Base-by-base conservation (phyloP, 1,140 invertebrate species). In the Procambarus virginalis region DNA sequence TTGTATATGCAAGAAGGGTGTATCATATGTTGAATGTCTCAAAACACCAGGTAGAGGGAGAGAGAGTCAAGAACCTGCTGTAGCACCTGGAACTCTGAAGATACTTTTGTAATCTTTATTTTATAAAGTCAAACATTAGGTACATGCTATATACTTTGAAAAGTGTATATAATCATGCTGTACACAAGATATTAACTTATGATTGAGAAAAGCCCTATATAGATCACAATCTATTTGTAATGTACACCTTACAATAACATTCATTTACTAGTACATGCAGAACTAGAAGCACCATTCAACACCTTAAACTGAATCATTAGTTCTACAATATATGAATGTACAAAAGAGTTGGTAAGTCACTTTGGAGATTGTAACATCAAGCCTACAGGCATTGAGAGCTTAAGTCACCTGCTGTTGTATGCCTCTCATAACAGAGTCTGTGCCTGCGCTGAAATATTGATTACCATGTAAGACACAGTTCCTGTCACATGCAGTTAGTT, bases 271-370 rank as follows among this genome's bases (percentile, higher is more conserved):
- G 87, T 89, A 89, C 88, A 89, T 89, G 88, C 88, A 89, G 81
- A 84, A 79, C 80, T 83, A 78, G 70, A 89, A 89, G 88, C 88
- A 89, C 88, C 88, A 89, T 84, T 89, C 80, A 89, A 89, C 81
- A 84, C 76, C 64, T 82, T 89, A 80, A 79, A 88, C 64, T 46
- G 86, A 64, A 75, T 81, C 45, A 80, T 73, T 70, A 88, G 34
- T 84, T 79, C 88, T 89, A 89, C 58, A 84, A 77, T 51, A 84
- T 79, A 89, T 84, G 81, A 84, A 84, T 89, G 82, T 84, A 89
- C 81, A 89, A 88, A 89, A 81, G 80, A 89, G 86, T 89, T 84
- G 60, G 82, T 89, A 89, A 89, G 88, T 89, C 88, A 89, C 88
- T 89, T 89, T 82, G 88, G 88, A 84, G 88, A 89, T 89, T 89